Conservation (phyloP, 2,797 vertebrate genomes). For the Crocodylus rhombifer region DNA sequence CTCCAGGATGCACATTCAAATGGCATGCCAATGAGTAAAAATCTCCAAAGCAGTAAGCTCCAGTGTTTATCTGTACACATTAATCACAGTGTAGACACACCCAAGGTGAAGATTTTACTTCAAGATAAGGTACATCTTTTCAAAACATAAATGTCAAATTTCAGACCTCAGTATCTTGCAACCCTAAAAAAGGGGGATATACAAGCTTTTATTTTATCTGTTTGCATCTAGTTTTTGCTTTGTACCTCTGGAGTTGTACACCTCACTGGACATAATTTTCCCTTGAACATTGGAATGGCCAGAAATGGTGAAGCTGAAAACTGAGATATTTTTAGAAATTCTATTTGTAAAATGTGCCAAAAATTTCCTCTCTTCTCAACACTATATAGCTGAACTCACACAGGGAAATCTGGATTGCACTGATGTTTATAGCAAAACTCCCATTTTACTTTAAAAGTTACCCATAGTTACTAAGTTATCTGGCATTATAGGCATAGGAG, state of each 20-base stretch:
- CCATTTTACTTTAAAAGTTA: not conserved
- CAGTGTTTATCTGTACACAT: too few relatives aligned
- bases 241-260: not conserved
- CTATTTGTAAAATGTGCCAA: not conserved
- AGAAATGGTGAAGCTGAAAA: not conserved
- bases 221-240: not conserved
- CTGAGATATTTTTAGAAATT: not conserved
- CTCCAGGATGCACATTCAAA: too few relatives aligned
- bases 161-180: not conserved
- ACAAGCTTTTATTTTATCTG: not conserved
- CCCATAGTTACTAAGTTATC: not conserved
- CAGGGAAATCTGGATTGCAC: not conserved
- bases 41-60: too few relatives aligned
- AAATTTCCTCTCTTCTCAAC: not conserved
- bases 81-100: too few relatives aligned
- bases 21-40: too few relatives aligned
- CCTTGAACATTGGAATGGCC: not conserved
- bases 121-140: accelerated
- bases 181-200: not conserved
- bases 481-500: not conserved
- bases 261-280: not conserved
- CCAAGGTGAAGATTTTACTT: not conserved
- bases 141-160: not conserved
- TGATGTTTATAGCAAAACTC: not conserved
- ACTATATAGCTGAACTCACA: not conserved